Base-by-base conservation (phyloP, 2,888 invertebrate genomes). In the Caenorhabditis virilis region DNA sequence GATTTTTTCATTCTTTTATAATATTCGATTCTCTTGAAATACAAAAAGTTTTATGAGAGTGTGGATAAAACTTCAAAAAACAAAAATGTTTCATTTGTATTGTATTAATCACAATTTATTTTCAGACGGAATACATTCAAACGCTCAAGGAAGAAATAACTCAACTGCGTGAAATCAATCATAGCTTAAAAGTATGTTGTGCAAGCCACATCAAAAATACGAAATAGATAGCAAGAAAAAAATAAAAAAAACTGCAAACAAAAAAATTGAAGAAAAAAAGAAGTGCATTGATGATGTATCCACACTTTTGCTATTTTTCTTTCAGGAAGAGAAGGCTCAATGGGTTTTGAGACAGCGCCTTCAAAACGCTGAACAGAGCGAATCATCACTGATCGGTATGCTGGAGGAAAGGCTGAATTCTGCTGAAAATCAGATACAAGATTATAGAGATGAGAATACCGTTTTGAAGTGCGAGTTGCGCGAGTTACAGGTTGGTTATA, bases 391-490 rank as follows among this genome's bases (percentile, higher is more conserved):
- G 33, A 61, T 72, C 41, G 54, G 61, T 53, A 68, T 68, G 70
- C 47, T 75, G 13, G 65, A 76, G 49, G 78, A 79, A 23, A 38
- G 76, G 38, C 51, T 80, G 45, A 66, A 68, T 43, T 69, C 75
- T 36, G 75, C 78, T 7, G 82, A 82, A 55, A 72, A 71, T 52
- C 69, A 77, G 51, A 73, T 76, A 48, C 76, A 78, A 41, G 78
- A 78, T 53, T 78, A 75, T 59, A 57, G 86, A 72, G 91, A 91
- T 81, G 91, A 92, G 76, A 92, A 91, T 82, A 89, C 89, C 79
- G 89, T 89, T 78, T 86, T 91, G 7, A 86, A 88, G 42, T 84
- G 89, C 43, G 88, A 87, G 83, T 88, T 92, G 38, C 89, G 89
- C 80, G 91, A 92, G 79, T 82, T 92, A 30, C 74, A 83, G 60